Base-by-base conservation (phyloP, 1,140 invertebrate genomes). In the Drosophila lacertosa region DNA sequence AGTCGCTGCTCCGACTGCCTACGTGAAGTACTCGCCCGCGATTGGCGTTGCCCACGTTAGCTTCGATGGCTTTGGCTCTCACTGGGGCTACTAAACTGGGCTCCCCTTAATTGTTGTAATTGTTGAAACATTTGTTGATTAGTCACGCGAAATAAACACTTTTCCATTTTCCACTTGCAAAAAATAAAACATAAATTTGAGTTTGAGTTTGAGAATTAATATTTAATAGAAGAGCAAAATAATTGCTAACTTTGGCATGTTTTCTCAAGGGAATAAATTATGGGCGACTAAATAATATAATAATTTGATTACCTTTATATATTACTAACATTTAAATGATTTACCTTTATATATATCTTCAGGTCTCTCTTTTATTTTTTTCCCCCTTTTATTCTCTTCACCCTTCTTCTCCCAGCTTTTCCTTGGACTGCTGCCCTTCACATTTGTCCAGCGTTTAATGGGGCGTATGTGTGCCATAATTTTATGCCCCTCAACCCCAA, bases 41-140 rank as follows among this genome's bases (percentile, higher is more conserved):
- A 90, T 91, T 40, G 89, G 91, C 42, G 93, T 93, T n/a, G 91
- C 93, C 48, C 92, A 93, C 69, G 92, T 92, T 24, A 90, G 89
- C 77, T 93, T 92, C 89, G 90, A 90, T 55, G 92, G 92, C 65
- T 89, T 92, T 47, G 92, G 92, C 44, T 91, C 92, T 60, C 91
- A 92, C 88, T 93, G 93, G 89, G 92, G 90, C 59, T 93, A 92
- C 90, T 92, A 92, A 89, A 44, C 29, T 10, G n/a, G 13, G 13
- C 6, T 2, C 40, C n/a, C n/a, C n/a, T n/a, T n/a, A n/a, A n/a
- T n/a, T n/a, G n/a, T 16, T 0, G 37, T 20, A 18, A 55, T 79
- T 74, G 44, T 79, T 79, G 59, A 79, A 54, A 54, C 22, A 18
- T 9, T 54, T 54, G 51, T 54, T 54, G 51, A 40, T 45, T 45